Base-by-base conservation (phyloP, 30 jellyfish, hydroid and myxozoan genomes). In the Turritopsis rubra region DNA sequence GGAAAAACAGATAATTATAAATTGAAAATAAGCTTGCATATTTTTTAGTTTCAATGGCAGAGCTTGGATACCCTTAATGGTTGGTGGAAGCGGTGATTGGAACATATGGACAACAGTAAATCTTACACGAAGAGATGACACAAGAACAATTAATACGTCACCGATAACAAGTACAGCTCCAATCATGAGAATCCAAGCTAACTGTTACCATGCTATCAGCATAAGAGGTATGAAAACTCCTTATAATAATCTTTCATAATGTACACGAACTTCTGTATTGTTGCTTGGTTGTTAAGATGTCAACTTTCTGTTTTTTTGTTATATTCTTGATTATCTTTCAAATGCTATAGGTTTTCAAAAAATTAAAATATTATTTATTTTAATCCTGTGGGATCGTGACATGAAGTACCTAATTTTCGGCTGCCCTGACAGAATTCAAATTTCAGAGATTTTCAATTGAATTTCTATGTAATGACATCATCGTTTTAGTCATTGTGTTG, bases 91-190 rank as follows among this genome's bases (percentile, higher is more conserved):
- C 8, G 82, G 82, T 3, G 3, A 21, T 3, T 73, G 82, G 82
- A 30, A 73, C 8, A 71, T 73, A 20, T 73, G 82, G 82, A 73
- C 60, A 8, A 1, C 26, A 71, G 82, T 25, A 7, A 73, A 73
- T 73, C 8, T 73, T 1, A 73, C 82, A 73, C 52, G 54, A 22
- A 25, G 82, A 22, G 29, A 7, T 66, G 54, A 73, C 54, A 73
- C 28, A 21, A 71, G 82, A 7, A 73, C 8, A 73, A 73, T 73
- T 30, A 73, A 73, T 71, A 1, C 60, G 8, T 73, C 82, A 1
- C 82, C 82, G 52, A 30, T 73, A 29, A 73, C 82, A 73, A 73
- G 82, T 20, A 73, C 82, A 1, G 52, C 82, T 22, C 82, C 82
- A 19, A 73, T 73, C 20, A 21, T 73, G 8, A 25, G 82, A 22